Percentiles rank a stretch among this genome's conserved stretches.
phyloP scores from a whole-genome alignment of 2,888 invertebrate species.

The Drosophila anomalata region DNA sequence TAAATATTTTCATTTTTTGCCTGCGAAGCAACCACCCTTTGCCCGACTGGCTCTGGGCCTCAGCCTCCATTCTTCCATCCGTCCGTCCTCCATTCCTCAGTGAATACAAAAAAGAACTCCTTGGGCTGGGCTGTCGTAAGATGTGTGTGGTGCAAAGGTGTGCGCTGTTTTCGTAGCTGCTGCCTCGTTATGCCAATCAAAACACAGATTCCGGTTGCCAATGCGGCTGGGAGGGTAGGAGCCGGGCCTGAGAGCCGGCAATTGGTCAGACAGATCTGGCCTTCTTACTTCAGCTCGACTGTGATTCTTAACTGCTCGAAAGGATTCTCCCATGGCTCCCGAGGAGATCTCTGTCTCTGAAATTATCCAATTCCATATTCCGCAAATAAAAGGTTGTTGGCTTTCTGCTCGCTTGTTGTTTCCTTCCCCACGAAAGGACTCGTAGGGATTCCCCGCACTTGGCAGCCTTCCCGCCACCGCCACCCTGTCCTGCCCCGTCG shows the following conservation, averaged over 20 bases:
- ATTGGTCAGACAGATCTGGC: background rate
- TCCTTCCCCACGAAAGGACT: conserved; percentile 2
- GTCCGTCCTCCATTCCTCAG: conserved; percentile 5
- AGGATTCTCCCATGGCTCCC: background rate
- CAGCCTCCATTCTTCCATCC: background rate
- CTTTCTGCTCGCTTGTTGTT: background rate
- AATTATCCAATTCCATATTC: background rate
- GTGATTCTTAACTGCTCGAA: background rate
- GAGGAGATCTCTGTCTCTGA: background rate
- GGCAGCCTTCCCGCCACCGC: conserved; percentile 11
- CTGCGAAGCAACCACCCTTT: conserved; percentile 15
- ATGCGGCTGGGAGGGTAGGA: conserved; percentile 9
- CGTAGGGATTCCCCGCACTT: conserved; percentile 31
- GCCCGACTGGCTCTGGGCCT: background rate
- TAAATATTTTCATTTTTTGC: conserved; percentile 13
- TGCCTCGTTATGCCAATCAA: conserved; percentile 47
- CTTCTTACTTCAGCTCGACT: background rate
- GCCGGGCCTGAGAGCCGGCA: background rate
- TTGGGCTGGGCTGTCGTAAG: conserved; percentile 26
- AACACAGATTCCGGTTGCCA: conserved; percentile 30
- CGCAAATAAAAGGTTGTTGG: background rate
- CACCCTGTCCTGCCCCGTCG: background rate
- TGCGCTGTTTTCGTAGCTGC: conserved; percentile 20
- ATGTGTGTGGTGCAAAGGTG: background rate
- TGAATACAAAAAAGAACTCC: background rate